Evolutionary conservation across 2,888 invertebrate genomes (phyloP), one percentile per base, ranked within the genome.

Genomic region (Acanthococcus lagerstroemiae): DNA sequence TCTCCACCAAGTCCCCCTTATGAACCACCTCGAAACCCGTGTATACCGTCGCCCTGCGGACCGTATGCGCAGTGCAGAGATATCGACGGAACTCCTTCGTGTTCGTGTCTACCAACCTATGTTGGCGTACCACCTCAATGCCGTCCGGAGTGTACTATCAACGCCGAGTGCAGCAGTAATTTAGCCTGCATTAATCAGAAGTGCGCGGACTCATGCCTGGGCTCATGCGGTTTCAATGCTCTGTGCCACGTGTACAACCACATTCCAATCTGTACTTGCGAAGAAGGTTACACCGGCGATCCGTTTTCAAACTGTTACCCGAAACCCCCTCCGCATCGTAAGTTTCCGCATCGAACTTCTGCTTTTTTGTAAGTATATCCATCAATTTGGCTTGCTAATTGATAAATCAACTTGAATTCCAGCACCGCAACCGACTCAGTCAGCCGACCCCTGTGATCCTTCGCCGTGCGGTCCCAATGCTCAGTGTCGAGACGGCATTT

Each of bases 171-270:
- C 71, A 72, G 76, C 15, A 74, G 75, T 65, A 74, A 78, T 67
- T 72, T 75, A 71, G 79, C 80, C 19, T 81, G 81, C 70, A 75
- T 80, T 61, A 73, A 76, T 67, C 76, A 78, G 67, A 77, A 76
- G 69, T 80, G 80, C 67, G 73, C 73, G 65, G 78, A 80, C 70
- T 80, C 80, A 3, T 81, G 80, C 69, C 77, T 77, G 21, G 78
- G 78, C 52, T 83, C 86, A 56, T 90, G 90, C 75, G 89, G 89
- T 56, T 76, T 83, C 67, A 82, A 84, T 73, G 84, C 90, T 25
- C 79, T 83, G 69, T 92, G 92, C 75, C 82, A 81, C 70, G 87
- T 87, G 58, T 79, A 86, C 71, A 87, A 86, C 74, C 90, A 91
- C 75, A 82, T 84, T 71, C 88, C 90, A 67, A 79, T 85, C 68